Evolutionary conservation across 2,888 invertebrate genomes (phyloP).

Genomic region (Hyppa rectilinea): DNA sequence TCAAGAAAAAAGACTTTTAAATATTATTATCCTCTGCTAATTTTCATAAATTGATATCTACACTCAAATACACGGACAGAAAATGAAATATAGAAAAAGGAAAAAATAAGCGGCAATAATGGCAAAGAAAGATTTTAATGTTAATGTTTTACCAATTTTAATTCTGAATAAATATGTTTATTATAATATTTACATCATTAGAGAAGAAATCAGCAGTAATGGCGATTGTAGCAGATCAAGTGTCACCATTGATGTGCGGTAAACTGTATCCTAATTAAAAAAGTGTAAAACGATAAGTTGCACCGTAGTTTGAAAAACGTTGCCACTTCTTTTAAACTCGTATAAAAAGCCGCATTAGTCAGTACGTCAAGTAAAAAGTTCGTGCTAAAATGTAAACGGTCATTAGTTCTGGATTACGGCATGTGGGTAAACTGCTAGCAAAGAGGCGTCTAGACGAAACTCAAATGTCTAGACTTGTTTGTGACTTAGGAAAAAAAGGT

Average conservation of each 20-base stretch:
- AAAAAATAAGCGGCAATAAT: too few relatives aligned
- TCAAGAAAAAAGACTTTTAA: not conserved
- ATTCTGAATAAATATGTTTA: too few relatives aligned
- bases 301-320: conserved; percentile 18
- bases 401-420: conserved; percentile 49
- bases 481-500: conserved; percentile 18
- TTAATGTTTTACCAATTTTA: too few relatives aligned
- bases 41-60: too few relatives aligned
- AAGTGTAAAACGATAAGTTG: not conserved
- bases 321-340: conserved; percentile 27
- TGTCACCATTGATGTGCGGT: not conserved
- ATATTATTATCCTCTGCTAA: not conserved
- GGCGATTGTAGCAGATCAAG: not conserved
- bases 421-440: conserved; percentile 25
- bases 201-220: too few relatives aligned
- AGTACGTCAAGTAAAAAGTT: conserved; percentile 34
- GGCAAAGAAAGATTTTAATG: too few relatives aligned
- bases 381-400: conserved; percentile 36
- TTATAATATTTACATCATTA: too few relatives aligned
- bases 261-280: not conserved
- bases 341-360: conserved; percentile 49
- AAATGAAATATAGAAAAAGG: too few relatives aligned
- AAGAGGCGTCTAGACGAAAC: conserved; percentile 33
- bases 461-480: conserved; percentile 26
- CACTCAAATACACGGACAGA: too few relatives aligned